These are phyloP conservation scores for Tetheella fluctuosa DNA, from an alignment of 2,888 invertebrate species.

Conservation along the genomic window DNA sequence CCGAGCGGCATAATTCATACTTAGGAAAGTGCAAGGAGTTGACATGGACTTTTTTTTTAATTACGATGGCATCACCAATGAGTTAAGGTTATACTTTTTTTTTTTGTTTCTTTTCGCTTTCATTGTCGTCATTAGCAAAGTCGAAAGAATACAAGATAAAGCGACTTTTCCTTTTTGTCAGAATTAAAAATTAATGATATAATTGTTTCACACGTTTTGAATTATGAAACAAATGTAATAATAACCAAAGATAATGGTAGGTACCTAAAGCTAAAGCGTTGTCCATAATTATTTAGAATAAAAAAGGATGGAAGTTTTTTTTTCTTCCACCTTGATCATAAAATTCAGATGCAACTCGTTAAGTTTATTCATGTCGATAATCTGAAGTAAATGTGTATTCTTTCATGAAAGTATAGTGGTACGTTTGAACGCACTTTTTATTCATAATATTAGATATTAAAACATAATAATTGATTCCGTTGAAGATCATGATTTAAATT, in stretches of 20 bases:
- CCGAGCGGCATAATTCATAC: constrained; percentile 84
- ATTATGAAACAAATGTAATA: not conserved
- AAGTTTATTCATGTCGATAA: constrained; percentile 2
- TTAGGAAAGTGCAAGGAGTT: constrained; percentile 82
- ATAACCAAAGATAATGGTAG: too few species aligned
- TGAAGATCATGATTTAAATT: not conserved
- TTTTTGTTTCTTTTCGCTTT: constrained; percentile 29
- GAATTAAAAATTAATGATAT: not conserved
- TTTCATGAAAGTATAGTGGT: constrained; percentile 5
- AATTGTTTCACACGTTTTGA: not conserved
- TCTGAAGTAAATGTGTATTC: not conserved
- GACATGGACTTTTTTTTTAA: constrained; percentile 67
- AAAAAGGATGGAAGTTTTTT: too few species aligned
- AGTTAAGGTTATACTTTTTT: constrained; percentile 38
- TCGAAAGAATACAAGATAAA: not conserved
- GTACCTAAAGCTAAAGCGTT: too few species aligned
- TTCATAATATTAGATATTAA: not conserved
- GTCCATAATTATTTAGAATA: too few species aligned
- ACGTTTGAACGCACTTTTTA: constrained; percentile 6
- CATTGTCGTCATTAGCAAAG: constrained; percentile 19
- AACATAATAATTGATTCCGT: not conserved
- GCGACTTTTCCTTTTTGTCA: not conserved
- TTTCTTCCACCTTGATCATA: not conserved
- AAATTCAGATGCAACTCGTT: not conserved
- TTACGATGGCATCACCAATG: constrained; percentile 53